Base-by-base conservation (phyloP, 2,113 vertebrate genomes). In the Aythya baeri region DNA sequence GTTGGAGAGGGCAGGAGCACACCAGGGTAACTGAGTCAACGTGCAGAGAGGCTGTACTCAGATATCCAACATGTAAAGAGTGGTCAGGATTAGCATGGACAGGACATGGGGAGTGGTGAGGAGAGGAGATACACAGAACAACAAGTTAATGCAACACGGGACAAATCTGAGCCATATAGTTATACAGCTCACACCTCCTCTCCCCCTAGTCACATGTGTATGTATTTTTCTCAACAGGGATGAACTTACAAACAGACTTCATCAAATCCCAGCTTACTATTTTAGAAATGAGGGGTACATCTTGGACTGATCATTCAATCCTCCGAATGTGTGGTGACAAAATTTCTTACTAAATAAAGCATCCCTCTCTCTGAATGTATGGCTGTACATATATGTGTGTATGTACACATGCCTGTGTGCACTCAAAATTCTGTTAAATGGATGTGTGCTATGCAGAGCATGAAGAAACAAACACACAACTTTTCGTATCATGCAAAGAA, bases 331-430 rank as follows among this genome's bases (percentile, higher is more conserved):
- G 49, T 32, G 8, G 74, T 83, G 73, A 80, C 67, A 88, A 71
- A 34, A 59, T 88, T 61, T 75, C 75, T 84, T 81, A 72, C 89
- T 88, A 85, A 81, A 81, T 55, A 72, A 81, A 85, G 66, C 75
- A 72, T 65, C 72, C 25, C 38, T 34, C 80, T 54, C 77, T 62
- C 58, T 72, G 58, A 31, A 66, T n/a, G 9, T 59, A 46, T 52
- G 50, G 26, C 50, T 52, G 50, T 26, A 52, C 0, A 1, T 62
- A 20, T 20, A 66, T 9, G 21, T 41, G 23, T 54, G 23, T 16
- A 7, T 16, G 43, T 3, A 15, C 1, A 3, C 46, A 61, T 1
- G 9, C 26, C 34, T 20, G 5, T 1, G 2, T 55, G n/a, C 43
- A 58, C 31, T 50, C 34, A n/a, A 85, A 58, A 43, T 59, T 46